phyloP scores from a whole-genome alignment of 2,797 vertebrate species.

The Gallinago solitaria region DNA sequence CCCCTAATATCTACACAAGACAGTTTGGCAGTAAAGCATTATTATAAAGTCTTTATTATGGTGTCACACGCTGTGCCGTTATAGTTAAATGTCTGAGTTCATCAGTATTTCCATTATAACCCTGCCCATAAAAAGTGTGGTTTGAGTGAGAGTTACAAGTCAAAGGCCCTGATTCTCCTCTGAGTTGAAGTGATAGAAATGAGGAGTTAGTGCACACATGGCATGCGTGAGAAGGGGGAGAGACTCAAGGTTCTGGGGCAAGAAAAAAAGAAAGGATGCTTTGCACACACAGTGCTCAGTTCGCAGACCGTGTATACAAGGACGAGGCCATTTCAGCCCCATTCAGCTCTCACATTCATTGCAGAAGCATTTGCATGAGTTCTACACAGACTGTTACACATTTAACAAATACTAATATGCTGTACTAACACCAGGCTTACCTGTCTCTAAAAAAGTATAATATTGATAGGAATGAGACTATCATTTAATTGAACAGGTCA shows the following conservation, averaged over 20 bases:
- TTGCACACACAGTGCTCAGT: neutral
- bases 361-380: neutral
- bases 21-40: constrained; percentile 18
- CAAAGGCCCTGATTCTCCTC: neutral
- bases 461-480: neutral
- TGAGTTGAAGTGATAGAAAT: neutral
- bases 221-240: neutral
- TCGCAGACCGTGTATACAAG: neutral
- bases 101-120: neutral
- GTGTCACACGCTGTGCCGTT: neutral
- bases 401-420: neutral
- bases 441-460: neutral
- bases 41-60: constrained; percentile 8
- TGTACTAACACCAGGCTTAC: neutral
- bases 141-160: constrained; percentile 7
- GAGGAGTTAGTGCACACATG: neutral
- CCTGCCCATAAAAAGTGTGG: neutral
- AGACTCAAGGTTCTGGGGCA: neutral
- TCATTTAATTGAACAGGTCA: neutral
- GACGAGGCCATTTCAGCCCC: neutral
- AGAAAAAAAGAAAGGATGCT: neutral
- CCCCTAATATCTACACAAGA: neutral
- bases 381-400: neutral
- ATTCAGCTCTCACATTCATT: neutral
- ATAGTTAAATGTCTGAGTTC: neutral